Percentiles rank a stretch among this genome's conserved stretches.
These are phyloP conservation scores for Dissostichus mawsoni DNA, from an alignment of 2,113 vertebrate species.

Conservation along the genomic window DNA sequence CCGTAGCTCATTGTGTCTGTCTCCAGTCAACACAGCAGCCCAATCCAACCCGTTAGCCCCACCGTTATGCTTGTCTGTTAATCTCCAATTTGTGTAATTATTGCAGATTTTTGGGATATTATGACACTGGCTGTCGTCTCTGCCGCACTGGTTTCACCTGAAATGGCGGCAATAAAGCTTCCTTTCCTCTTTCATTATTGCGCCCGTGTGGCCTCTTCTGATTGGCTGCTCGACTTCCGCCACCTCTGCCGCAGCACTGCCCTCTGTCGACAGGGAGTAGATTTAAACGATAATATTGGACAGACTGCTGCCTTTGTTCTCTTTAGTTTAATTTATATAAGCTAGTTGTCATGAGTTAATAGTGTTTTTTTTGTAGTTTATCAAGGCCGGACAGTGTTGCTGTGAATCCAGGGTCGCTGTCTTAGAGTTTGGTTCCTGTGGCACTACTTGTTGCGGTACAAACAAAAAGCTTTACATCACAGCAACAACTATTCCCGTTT, in stretches of 20 bases:
- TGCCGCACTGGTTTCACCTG: constrained; percentile 57
- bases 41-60: background rate
- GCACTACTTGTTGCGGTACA: constrained; percentile 25
- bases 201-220: constrained; percentile 54
- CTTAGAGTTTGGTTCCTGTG: background rate
- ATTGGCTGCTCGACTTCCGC: constrained; percentile 52
- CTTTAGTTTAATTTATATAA: background rate
- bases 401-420: background rate
- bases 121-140: background rate
- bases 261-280: constrained; percentile 23
- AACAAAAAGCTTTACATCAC: background rate
- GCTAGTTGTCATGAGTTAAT: background rate
- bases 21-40: background rate
- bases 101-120: rapidly evolving
- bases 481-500: background rate
- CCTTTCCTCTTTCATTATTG: constrained; percentile 54
- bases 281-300: background rate
- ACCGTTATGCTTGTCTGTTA: rapidly evolving
- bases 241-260: background rate
- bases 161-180: constrained; percentile 82
- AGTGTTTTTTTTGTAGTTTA: background rate
- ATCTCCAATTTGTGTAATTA: rapidly evolving
- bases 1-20: constrained; percentile 92
- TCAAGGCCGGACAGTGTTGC: rapidly evolving
- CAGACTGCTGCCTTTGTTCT: background rate